These are phyloP conservation scores for Zygogramma bicolorata DNA, from an alignment of 2,888 invertebrate genomes.

Conservation along the genomic window DNA sequence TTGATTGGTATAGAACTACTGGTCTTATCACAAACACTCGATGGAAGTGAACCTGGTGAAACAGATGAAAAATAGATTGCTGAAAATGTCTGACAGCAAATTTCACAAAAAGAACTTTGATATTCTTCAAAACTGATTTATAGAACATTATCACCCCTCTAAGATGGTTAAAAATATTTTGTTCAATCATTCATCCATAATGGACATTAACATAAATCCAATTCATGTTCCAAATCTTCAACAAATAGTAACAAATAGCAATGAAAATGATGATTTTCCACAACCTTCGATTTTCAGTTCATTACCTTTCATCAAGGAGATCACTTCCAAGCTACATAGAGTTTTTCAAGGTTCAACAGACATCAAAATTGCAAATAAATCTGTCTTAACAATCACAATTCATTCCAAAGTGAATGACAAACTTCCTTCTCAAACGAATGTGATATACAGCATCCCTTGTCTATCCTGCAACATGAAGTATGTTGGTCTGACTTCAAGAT, in stretches of 20 bases:
- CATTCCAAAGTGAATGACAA: neutral
- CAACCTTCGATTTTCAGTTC: neutral
- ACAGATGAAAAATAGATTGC: slow-evolving; percentile 18
- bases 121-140: neutral
- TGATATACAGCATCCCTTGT: too few species aligned
- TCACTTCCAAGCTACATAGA: neutral
- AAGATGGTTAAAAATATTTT: neutral
- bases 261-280: neutral
- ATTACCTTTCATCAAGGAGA: neutral
- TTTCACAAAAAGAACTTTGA: slow-evolving; percentile 2
- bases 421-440: neutral
- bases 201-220: neutral
- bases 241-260: neutral
- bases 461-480: too few species aligned
- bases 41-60: slow-evolving; percentile 21
- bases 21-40: slow-evolving; percentile 26
- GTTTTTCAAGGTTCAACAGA: neutral
- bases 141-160: neutral
- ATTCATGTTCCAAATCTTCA: neutral
- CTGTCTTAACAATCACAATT: neutral
- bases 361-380: neutral
- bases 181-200: too few species aligned
- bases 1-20: slow-evolving; percentile 39
- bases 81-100: neutral
- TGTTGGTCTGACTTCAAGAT: too few species aligned